phyloP scores from a whole-genome alignment of 2,888 invertebrate genomes.

The Beris morrisii region DNA sequence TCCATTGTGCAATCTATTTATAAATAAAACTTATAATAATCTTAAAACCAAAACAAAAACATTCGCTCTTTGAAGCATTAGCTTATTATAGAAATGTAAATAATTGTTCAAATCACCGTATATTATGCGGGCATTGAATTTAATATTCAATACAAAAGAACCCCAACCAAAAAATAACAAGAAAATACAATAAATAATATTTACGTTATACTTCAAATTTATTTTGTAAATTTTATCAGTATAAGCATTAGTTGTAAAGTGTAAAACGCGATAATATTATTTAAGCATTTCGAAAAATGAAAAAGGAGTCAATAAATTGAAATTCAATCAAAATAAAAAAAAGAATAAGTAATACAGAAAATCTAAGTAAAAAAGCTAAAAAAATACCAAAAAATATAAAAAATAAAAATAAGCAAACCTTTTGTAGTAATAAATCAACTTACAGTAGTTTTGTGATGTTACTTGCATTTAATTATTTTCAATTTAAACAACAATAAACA shows the following conservation, averaged over 20 bases:
- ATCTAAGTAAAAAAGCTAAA: constrained; percentile 9
- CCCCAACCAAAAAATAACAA: no score
- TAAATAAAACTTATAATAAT: constrained; percentile 4
- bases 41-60: constrained; percentile 4
- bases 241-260: not conserved
- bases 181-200: no score
- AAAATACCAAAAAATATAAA: constrained; percentile 20
- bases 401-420: not conserved
- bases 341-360: constrained; percentile 15
- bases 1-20: constrained; percentile 23
- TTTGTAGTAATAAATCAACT: constrained; percentile 7
- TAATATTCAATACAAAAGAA: not conserved
- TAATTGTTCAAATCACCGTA: constrained; percentile 20
- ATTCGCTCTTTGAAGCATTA: constrained; percentile 9
- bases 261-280: constrained; percentile 16
- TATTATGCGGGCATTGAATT: constrained; percentile 2
- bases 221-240: constrained; percentile 7
- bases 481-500: no score
- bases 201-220: not conserved
- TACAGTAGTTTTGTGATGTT: constrained; percentile 16
- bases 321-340: constrained; percentile 26
- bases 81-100: constrained; percentile 11
- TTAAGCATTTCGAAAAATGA: constrained; percentile 20
- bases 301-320: constrained; percentile 15
- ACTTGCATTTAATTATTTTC: constrained; percentile 6